A percentile compares a stretch with the other conserved stretches of the same genome.
These are phyloP conservation scores for Merluccius polli DNA, from an alignment of 2,797 vertebrate species.

Conservation along the genomic window DNA sequence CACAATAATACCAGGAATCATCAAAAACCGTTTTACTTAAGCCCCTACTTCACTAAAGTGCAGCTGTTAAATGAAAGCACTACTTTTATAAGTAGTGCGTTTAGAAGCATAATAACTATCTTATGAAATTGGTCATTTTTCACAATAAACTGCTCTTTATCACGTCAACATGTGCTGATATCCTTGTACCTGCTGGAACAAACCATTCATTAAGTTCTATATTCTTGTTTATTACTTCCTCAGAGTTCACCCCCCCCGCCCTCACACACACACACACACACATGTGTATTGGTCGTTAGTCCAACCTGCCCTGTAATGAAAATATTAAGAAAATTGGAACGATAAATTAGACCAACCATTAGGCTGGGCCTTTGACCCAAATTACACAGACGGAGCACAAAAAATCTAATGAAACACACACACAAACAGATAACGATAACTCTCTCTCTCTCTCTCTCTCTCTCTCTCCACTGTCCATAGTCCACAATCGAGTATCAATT, in stretches of 20 bases:
- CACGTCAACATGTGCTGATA: neutral
- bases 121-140: neutral
- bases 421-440: neutral
- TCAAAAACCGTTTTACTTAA: neutral
- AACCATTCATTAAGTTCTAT: neutral
- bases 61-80: neutral
- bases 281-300: neutral
- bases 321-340: neutral
- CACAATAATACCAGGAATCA: too few relatives aligned
- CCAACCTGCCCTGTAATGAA: too few relatives aligned
- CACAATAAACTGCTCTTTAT: neutral
- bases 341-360: neutral
- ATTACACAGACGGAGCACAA: neutral
- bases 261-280: neutral
- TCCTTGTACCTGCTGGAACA: neutral
- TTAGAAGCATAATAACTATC: neutral
- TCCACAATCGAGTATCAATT: too few relatives aligned
- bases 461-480: constrained; percentile 1
- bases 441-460: neutral
- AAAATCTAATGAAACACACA: neutral
- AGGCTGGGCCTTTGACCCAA: neutral
- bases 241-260: too few relatives aligned
- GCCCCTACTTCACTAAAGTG: neutral
- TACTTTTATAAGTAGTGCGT: neutral
- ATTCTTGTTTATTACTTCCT: neutral